Conservation (phyloP, 2,888 invertebrate species). For the Morinoia aosen region DNA sequence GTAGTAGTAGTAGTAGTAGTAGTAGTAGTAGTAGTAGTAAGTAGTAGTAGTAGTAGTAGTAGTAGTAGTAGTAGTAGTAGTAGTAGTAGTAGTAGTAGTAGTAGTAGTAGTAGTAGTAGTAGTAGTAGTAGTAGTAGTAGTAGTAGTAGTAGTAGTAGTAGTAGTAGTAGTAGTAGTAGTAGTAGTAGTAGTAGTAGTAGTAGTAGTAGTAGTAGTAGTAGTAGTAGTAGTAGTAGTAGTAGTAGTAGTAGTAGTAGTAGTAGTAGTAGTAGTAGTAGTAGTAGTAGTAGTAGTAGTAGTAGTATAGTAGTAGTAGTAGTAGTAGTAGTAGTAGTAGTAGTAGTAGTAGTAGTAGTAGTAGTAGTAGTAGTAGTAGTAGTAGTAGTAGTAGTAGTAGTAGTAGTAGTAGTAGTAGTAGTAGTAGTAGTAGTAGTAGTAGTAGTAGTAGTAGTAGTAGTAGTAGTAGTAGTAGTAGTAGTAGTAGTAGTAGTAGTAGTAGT, state of each 20-base stretch:
- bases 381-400: not conserved
- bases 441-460: not conserved
- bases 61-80: not conserved
- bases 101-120: not conserved
- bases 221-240: not conserved
- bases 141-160: not conserved
- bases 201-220: not conserved
- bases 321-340: conserved; percentile 28
- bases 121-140: not conserved
- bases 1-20: not conserved
- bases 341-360: conserved; percentile 28
- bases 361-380: not conserved
- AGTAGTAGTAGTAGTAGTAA: not conserved
- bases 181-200: not conserved
- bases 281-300: too few relatives aligned
- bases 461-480: not conserved
- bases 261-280: too few relatives aligned
- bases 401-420: not conserved
- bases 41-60: not conserved
- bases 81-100: not conserved
- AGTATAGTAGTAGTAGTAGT: too few relatives aligned
- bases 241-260: not conserved
- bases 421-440: not conserved
- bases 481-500: not conserved
- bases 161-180: not conserved